phyloP scores from a whole-genome alignment of 1,140 invertebrate species.

The Bombus superbus region DNA sequence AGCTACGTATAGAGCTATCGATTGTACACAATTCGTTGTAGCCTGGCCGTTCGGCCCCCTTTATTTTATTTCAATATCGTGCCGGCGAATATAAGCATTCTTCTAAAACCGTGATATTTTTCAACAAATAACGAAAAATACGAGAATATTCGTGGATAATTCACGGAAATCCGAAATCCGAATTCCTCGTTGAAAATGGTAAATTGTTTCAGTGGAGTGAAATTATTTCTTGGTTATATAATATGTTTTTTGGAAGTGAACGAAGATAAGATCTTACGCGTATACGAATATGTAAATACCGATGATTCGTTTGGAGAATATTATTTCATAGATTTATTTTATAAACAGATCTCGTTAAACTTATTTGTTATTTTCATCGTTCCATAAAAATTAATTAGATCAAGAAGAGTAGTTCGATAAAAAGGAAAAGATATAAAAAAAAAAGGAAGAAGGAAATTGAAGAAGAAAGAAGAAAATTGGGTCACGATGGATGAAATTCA shows the following conservation, averaged over 20 bases:
- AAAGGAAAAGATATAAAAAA: background rate
- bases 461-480: background rate
- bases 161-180: background rate
- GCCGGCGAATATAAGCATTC: background rate
- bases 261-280: background rate
- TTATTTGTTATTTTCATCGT: too few relatives aligned
- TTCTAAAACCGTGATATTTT: background rate
- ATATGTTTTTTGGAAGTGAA: background rate
- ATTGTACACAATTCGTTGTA: slow-evolving; percentile 9
- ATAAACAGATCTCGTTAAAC: background rate
- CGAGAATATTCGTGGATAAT: background rate
- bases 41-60: slow-evolving; percentile 3
- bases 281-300: too few relatives aligned
- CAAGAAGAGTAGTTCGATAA: background rate
- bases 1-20: slow-evolving; percentile 38
- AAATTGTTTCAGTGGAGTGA: too few relatives aligned
- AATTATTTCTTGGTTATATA: too few relatives aligned
- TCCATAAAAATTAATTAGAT: background rate
- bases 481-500: too few relatives aligned
- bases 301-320: too few relatives aligned
- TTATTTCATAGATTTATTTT: too few relatives aligned
- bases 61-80: slow-evolving; percentile 33
- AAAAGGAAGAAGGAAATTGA: background rate
- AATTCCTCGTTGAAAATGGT: background rate
- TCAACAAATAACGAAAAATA: background rate